Base-by-base conservation (phyloP, 2,888 invertebrate species). In the Standfussiana lucernea region DNA sequence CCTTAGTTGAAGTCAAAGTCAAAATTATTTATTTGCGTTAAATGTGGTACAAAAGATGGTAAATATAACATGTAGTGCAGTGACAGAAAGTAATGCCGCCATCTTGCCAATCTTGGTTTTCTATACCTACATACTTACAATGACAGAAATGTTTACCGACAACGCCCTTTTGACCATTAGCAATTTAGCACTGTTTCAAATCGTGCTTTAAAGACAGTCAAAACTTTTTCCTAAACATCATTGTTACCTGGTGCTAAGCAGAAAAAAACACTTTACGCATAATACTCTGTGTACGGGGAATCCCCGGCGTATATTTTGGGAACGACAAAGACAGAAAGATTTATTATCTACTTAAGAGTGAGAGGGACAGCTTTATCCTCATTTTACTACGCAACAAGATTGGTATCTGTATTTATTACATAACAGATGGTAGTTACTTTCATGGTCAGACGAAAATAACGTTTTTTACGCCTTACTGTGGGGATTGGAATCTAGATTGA, bases 281-380 rank as follows among this genome's bases (percentile, higher is more conserved):
- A 5, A 5, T 15, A 18, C 40, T 86, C 80, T 74, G 37, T 86
- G 80, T 5, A 21, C 13, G 40, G 80, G 83, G 65, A 86, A 59
- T 68, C 64, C 86, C 79, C 42, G 13, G 0, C 8, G n/a, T 18
- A 3, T 69, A 68, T 65, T 71, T 73, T 42, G 37, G 64, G 45
- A 67, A 70, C 45, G 21, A 73, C 62, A 79, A 79, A 69, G 84
- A 45, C 18, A 65, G 67, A 45, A n/a, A 65, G n/a, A 86, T 64
- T 0, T 0, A 21, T 3, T 40, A 45, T 68, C 11, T 47, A 11
- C 40, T 3, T 1, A 62, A 24, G 84, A 56, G 13, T 1, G n/a
- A 83, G 61, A 62, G 87, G 65, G 84, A 86, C 5, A 10, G 24
- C 13, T 32, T 28, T 28, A n/a, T 15, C n/a, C 8, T 35, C n/a